Conservation (phyloP, 2,113 vertebrate species). For the Boulengeromyrus knoepffleri region DNA sequence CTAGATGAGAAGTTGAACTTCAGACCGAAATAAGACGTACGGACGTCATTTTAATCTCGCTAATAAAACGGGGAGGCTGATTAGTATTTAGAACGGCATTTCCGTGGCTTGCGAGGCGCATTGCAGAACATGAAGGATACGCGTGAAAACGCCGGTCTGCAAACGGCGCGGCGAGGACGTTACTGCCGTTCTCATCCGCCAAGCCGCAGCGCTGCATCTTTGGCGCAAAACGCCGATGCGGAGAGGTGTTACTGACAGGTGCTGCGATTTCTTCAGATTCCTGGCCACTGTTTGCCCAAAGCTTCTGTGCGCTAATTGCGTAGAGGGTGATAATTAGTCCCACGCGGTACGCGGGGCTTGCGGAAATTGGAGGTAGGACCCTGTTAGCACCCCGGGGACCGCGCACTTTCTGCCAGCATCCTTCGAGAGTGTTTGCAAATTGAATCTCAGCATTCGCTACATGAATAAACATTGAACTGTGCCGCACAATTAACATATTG, state of each 20-base stretch:
- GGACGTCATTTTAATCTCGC: background rate
- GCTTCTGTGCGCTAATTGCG: constrained; percentile 40
- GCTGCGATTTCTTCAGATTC: background rate
- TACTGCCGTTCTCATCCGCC: background rate
- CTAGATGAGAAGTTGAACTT: background rate
- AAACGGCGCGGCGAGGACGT: background rate
- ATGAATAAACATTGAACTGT: constrained; percentile 52
- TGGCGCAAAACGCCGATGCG: background rate
- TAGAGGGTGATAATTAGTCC: constrained; percentile 29
- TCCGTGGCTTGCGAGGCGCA: background rate
- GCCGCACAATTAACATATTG: constrained; percentile 43
- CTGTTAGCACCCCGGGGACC: constrained; percentile 19
- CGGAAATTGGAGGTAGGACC: constrained; percentile 21
- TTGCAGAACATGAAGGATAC: background rate
- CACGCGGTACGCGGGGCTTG: constrained; percentile 27
- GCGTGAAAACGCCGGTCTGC: background rate
- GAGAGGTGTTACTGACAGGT: background rate
- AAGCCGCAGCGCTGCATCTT: background rate
- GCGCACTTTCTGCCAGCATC: constrained; percentile 7
- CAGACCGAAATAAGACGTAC: background rate
- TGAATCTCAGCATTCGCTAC: constrained; percentile 48
- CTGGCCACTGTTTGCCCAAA: constrained; percentile 33
- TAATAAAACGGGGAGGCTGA: background rate
- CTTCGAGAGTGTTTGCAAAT: constrained; percentile 51
- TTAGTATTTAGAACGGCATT: background rate